Evolutionary conservation across 2,888 invertebrate species (phyloP), one percentile per base, ranked within the genome.

Genomic region (Caenorhabditis imperialis): DNA sequence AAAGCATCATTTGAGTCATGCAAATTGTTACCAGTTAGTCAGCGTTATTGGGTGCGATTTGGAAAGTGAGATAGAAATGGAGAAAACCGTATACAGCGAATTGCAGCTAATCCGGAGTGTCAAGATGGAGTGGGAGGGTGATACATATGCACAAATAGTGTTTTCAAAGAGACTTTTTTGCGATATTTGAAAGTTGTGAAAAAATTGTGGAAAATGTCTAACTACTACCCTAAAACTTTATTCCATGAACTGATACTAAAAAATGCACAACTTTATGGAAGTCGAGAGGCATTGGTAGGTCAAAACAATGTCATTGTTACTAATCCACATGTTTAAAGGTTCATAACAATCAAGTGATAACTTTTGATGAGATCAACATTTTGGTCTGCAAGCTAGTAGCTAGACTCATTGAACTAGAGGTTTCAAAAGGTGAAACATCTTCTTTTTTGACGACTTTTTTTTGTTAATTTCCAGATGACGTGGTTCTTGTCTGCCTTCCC

Each of bases 401-500:
- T 0, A 58, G 60, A 23, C 33, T 69, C 0, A 3, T 53, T 10
- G 47, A 53, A 33, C 42, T 69, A 14, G 53, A 42, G 1, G 33
- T 69, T 5, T 16, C 30, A 8, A 37, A 51, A 53, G 69, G 69
- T 69, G 22, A 30, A 2, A 3, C 16, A 14, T 20, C 22, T 50
- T 14, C 30, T 27, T 10, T 5, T 25, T 10, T 8, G 7, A 5
- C 16, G 2, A 3, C 7, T 3, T 42, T 20, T 18, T 18, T 12
- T 14, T 18, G 33, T 18, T 18, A 57, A 16, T 18, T 7, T 63
- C 10, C 22, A 77, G 84, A 78, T 25, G 78, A 79, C 37, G 58
- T 67, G 8, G 54, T 85, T 4, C 47, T 85, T 18, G 77, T 82
- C 10, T 75, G 77, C 20, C 58, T 84, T 10, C 74, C 77, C 20